Evolutionary conservation across 1,140 invertebrate genomes (phyloP).

Genomic region (Mizuhopecten yessoensis): DNA sequence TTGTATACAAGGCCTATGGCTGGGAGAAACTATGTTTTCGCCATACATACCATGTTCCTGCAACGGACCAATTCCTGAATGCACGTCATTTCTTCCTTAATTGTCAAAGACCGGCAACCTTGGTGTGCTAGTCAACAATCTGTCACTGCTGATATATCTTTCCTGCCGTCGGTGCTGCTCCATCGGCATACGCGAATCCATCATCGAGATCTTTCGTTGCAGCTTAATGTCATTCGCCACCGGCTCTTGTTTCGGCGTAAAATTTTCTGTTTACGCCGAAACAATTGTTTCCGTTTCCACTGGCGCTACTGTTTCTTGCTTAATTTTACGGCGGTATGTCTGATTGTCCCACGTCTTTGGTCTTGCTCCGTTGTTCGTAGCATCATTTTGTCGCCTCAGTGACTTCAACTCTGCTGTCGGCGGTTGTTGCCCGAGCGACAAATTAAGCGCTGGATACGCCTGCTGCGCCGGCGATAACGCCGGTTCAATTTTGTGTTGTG

Average conservation of each 20-base stretch:
- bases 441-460: neutral
- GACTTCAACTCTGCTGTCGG: neutral
- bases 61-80: neutral
- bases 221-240: neutral
- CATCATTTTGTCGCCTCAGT: neutral
- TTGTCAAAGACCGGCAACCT: neutral
- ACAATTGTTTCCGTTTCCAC: neutral
- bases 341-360: neutral
- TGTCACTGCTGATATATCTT: neutral
- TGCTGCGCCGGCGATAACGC: neutral
- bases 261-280: neutral
- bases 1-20: no score
- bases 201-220: neutral
- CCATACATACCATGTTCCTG: neutral
- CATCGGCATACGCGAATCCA: no score
- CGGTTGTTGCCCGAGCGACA: neutral
- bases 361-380: neutral
- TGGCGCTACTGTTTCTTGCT: neutral
- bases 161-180: neutral
- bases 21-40: no score
- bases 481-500: neutral
- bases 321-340: neutral
- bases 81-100: neutral
- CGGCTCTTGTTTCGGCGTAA: neutral
- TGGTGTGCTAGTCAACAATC: neutral